Base-by-base conservation (phyloP, 2,113 vertebrate genomes). In the Oxygymnocypris stewartii region DNA sequence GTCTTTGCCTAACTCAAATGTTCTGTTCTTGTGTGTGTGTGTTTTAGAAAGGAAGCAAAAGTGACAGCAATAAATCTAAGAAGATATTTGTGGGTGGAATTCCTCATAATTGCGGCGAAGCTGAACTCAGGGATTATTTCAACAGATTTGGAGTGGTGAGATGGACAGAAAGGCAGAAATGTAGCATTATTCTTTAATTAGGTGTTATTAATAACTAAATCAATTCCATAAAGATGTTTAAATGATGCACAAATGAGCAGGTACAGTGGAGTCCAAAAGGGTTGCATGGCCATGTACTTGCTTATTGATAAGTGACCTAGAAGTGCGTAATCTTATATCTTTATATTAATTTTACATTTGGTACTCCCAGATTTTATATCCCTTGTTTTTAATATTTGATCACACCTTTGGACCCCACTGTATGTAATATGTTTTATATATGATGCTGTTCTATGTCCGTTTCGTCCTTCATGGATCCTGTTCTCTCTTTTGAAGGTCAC, bases 111-210 rank as follows among this genome's bases (percentile, higher is more conserved):
- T 99, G 98, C 93, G 98, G 98, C 76, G 98, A 99, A 95, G 96
- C 97, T 88, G 98, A 99, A 95, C 98, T 99, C 96, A 98, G 97
- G 96, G 98, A 99, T 92, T 99, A 99, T 97, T 99, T 99, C 97
- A 99, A 98, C 96, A 97, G 98, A 94, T 99, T 99, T 79, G 98
- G 98, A 96, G 97, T 98, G 98, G 98, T 99, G 95, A 99, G 98
- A 98, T 92, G 89, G 88, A 80, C 82, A 79, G 42, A 44, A 4
- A 65, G 85, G 49, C 44, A 31, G 28, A 23, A 82, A 49, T 81
- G 75, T 81, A 8, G 7, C 51, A 44, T 31, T 47, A 54, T 13
- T 84, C 23, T 44, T 69, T 28, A 51, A 28, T 75, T 6, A 59
- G 31, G 31, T 6, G 8, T 69, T 69, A 35, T 18, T 67, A 31